Conservation (phyloP, 35 echinoderm and acorn worm species). For the Heliocidaris tuberculata region DNA sequence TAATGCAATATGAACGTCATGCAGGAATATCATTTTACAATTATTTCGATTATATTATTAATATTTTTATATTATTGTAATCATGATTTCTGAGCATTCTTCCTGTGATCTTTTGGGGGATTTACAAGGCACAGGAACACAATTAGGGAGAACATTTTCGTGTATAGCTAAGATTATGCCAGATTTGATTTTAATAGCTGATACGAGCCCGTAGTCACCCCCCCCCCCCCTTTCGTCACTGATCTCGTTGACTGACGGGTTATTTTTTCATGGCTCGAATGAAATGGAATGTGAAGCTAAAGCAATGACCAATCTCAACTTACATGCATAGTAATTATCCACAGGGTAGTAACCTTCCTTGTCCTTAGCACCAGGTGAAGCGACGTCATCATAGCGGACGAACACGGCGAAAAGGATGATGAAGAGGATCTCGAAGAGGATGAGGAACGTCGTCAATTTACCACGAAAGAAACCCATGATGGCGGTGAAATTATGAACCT, state of each 20-base stretch:
- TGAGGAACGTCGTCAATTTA: constrained; percentile 45
- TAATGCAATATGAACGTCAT: too few relatives aligned
- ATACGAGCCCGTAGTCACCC: neutral
- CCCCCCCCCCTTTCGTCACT: neutral
- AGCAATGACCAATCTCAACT: neutral
- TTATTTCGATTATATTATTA: too few relatives aligned
- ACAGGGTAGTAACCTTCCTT: constrained; percentile 14
- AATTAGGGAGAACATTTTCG: too few relatives aligned
- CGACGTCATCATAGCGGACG: constrained; percentile 39
- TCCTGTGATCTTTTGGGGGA: too few relatives aligned
- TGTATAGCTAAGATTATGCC: too few relatives aligned
- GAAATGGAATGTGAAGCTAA: neutral
- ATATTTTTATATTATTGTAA: too few relatives aligned
- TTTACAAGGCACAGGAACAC: too few relatives aligned
- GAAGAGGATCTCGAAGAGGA: constrained; percentile 47
- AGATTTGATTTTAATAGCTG: too few relatives aligned
- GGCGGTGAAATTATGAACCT: neutral
- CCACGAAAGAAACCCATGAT: constrained; percentile 56
- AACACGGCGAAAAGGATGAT: constrained; percentile 51
- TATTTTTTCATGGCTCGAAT: neutral
- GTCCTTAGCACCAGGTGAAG: neutral
- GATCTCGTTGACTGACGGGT: neutral
- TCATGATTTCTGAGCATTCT: too few relatives aligned
- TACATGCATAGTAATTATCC: constrained; percentile 51
- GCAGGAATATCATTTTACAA: too few relatives aligned